Conservation (phyloP, 2,797 vertebrate genomes). For the Trachurus trachurus region DNA sequence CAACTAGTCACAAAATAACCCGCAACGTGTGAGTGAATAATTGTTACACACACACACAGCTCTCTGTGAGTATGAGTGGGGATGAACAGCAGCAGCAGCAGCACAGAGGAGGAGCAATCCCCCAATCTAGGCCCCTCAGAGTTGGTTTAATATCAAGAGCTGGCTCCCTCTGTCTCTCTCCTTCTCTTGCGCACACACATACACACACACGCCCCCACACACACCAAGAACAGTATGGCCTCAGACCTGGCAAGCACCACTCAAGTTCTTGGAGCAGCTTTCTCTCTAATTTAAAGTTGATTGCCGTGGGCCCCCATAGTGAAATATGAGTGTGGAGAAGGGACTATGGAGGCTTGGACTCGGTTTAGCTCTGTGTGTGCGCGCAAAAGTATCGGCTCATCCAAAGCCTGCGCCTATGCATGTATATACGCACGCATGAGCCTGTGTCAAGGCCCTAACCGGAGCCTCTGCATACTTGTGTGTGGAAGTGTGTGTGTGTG, state of each 20-base stretch:
- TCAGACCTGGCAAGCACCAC: conserved; percentile 75
- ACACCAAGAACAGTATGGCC: conserved; percentile 63
- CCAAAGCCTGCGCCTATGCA: conserved; percentile 24
- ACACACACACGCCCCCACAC: conserved; percentile 44
- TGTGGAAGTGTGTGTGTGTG: conserved; percentile 20
- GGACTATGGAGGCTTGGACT: conserved; percentile 68
- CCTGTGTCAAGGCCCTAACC: conserved; percentile 55
- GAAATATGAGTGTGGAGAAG: conserved; percentile 79
- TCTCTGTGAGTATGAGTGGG: conserved; percentile 31
- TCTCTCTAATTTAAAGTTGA: conserved; percentile 84
- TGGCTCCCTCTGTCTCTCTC: conserved; percentile 57
- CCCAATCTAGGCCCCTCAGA: conserved; percentile 74
- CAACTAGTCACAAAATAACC: background rate
- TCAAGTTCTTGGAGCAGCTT: conserved; percentile 76
- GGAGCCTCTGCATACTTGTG: conserved; percentile 54
- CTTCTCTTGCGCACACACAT: conserved; percentile 19
- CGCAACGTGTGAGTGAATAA: conserved; percentile 9
- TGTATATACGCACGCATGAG: conserved; percentile 43
- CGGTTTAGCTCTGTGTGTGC: conserved; percentile 53
- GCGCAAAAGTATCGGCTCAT: conserved; percentile 33
- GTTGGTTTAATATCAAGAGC: conserved; percentile 81
- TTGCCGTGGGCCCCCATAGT: conserved; percentile 74
- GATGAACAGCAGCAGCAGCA: conserved; percentile 47
- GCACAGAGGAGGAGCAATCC: conserved; percentile 57
- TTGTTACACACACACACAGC: conserved; percentile 1